Evolutionary conservation across 2,888 invertebrate genomes (phyloP).

Genomic region (Pegoplata infirma): DNA sequence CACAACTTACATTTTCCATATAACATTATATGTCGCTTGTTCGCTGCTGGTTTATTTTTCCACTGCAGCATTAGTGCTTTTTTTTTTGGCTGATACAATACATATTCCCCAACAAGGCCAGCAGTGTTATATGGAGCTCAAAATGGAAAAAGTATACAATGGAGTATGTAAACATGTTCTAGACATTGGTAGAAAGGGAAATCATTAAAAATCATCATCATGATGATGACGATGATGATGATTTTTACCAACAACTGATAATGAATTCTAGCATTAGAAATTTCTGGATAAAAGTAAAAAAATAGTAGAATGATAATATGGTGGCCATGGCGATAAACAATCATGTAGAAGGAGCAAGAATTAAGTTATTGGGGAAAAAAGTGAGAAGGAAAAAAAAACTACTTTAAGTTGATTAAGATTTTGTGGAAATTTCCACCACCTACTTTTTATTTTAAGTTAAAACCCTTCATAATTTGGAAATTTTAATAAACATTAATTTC

Average conservation of each 20-base stretch:
- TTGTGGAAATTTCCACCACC: too few relatives aligned
- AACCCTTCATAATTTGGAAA: too few relatives aligned
- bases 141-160: slow-evolving; percentile 11
- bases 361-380: too few relatives aligned
- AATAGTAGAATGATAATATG: background rate
- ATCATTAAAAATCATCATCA: slow-evolving; percentile 61
- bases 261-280: slow-evolving; percentile 15
- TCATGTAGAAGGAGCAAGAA: too few relatives aligned
- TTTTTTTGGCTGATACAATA: background rate
- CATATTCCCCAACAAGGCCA: slow-evolving; percentile 60
- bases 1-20: slow-evolving; percentile 23
- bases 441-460: too few relatives aligned
- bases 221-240: background rate
- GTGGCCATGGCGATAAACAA: too few relatives aligned
- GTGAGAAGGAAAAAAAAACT: too few relatives aligned
- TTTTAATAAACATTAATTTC: too few relatives aligned
- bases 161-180: slow-evolving; percentile 46
- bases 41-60: background rate
- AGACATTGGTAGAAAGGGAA: slow-evolving; percentile 77
- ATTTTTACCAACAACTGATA: slow-evolving; percentile 11
- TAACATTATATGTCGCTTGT: background rate
- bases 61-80: background rate
- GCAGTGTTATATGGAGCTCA: slow-evolving; percentile 46
- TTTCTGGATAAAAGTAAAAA: slow-evolving; percentile 16
- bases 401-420: too few relatives aligned